These are phyloP conservation scores for Polymixis lichenea DNA, from an alignment of 2,888 invertebrate species.

Conservation along the genomic window DNA sequence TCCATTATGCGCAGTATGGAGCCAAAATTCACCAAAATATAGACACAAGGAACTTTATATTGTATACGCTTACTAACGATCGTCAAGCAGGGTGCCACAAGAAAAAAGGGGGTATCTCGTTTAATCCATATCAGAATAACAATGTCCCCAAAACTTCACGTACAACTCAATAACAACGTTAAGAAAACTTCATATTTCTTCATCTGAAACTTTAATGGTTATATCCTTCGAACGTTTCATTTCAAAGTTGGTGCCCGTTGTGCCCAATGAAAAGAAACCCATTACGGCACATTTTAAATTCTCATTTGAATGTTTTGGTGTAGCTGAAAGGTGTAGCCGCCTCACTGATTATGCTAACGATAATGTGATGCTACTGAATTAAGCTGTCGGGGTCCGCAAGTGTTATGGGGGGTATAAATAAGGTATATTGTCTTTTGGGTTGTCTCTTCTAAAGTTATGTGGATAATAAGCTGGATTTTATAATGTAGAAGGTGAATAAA, in stretches of 20 bases:
- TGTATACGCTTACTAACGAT: conserved; percentile 14
- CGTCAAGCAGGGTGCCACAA: neutral
- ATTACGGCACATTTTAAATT: conserved; percentile 73
- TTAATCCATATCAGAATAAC: conserved; percentile 44
- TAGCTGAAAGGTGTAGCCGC: conserved; percentile 70
- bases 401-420: conserved; percentile 52
- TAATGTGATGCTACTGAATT: conserved; percentile 70
- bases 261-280: conserved; percentile 72
- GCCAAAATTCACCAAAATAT: neutral
- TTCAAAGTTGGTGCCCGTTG: conserved; percentile 41
- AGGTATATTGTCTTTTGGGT: conserved; percentile 34
- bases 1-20: neutral
- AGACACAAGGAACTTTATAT: neutral
- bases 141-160: conserved; percentile 45
- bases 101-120: conserved; percentile 25
- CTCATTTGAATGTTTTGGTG: conserved; percentile 71
- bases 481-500: conserved; percentile 7
- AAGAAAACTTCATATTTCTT: conserved; percentile 58
- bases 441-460: conserved; percentile 40
- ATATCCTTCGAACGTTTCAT: conserved; percentile 50
- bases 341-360: conserved; percentile 80
- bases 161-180: conserved; percentile 57
- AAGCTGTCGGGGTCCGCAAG: conserved; percentile 56
- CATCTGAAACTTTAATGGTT: conserved; percentile 59
- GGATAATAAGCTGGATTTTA: conserved; percentile 34